phyloP scores from a whole-genome alignment of 2,113 vertebrate genomes.

The Stegostoma tigrinum region DNA sequence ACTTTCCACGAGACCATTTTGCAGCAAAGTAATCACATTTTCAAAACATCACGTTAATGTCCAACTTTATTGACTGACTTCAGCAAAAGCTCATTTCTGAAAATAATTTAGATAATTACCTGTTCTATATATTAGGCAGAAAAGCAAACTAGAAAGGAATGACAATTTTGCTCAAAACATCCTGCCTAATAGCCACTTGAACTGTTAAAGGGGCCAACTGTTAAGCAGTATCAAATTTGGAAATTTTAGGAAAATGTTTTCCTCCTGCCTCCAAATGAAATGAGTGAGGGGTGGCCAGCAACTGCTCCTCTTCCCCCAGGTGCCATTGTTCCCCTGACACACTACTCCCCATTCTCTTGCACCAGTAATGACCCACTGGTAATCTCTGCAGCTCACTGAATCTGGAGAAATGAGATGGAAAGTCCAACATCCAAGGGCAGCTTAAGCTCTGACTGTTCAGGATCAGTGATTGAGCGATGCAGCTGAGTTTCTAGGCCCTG shows the following conservation, averaged over 20 bases:
- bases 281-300: background rate
- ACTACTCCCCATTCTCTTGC: background rate
- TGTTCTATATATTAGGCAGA: no score
- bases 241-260: background rate
- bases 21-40: background rate
- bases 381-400: background rate
- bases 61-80: background rate
- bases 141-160: background rate
- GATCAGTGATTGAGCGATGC: background rate
- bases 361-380: background rate
- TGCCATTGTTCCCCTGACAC: background rate
- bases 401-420: background rate
- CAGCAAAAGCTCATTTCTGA: background rate
- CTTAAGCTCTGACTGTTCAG: background rate
- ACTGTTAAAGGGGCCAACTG: background rate
- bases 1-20: background rate
- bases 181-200: background rate
- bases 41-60: background rate
- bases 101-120: background rate
- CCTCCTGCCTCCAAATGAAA: background rate
- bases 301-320: background rate
- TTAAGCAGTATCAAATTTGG: background rate
- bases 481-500: background rate
- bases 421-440: background rate
- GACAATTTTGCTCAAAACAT: background rate